Base-by-base conservation (phyloP, 1,140 invertebrate species). In the Drosophila tristis region DNA sequence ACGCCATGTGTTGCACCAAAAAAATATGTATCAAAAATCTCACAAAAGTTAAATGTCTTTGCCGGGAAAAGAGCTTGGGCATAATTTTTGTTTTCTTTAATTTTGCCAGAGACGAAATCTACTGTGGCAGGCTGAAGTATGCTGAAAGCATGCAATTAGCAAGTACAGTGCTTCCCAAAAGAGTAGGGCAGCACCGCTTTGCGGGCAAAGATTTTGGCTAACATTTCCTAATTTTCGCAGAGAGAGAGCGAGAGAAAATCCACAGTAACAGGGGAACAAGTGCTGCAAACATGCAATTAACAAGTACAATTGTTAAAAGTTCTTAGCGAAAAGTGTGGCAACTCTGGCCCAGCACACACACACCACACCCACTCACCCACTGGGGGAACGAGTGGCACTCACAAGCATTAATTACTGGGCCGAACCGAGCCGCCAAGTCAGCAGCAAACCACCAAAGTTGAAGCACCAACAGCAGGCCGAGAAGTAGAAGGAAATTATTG, bases 401-500 rank as follows among this genome's bases (percentile, higher is more conserved):
- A 78, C 74, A 75, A 81, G 78, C 81, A 81, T 81, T 86, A 86
- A 86, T 86, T 86, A 87, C 81, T 81, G 50, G 78, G 81, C 61
- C 58, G 59, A 61, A 55, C 71, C 29, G 29, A 31, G 29, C 78
- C 81, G 77, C 80, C 80, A 67, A 84, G 76, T 76, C 54, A 53
- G 66, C 66, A 56, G 53, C 64, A 42, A 74, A 57, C 57, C 49
- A 50, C 48, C 26, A 64, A 78, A 79, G 71, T 79, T 51, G 59
- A 71, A 72, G 39, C 55, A 45, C 67, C 71, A 54, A 48, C 55
- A 47, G 58, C 71, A 44, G 58, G 53, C 20, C 60, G 55, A 59
- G 45, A 51, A 64, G 71, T 49, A 55, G 51, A 42, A 70, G 57
- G 45, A 74, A 74, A 68, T 64, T 74, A 68, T 81, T 72, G 82